These are phyloP conservation scores for Himalopsyche anomala DNA, from an alignment of 2,888 invertebrate genomes.

Conservation along the genomic window DNA sequence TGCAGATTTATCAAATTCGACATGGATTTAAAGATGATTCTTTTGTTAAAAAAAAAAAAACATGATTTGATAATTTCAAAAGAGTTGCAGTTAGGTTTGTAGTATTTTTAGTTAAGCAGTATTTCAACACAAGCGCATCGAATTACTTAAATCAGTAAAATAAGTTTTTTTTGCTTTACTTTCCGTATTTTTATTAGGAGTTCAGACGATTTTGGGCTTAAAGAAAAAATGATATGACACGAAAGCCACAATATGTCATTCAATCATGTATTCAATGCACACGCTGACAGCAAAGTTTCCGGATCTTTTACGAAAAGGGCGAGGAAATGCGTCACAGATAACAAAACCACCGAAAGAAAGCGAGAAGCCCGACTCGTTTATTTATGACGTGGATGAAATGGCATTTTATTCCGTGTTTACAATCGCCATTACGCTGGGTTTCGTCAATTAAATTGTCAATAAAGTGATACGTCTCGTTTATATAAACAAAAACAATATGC, in stretches of 20 bases:
- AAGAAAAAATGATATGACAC: no score
- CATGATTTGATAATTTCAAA: neutral
- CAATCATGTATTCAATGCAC: conserved; percentile 38
- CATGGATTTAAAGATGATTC: neutral
- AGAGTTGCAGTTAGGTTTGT: neutral
- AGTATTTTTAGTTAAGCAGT: neutral
- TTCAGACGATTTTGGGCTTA: no score
- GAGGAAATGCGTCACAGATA: conserved; percentile 6
- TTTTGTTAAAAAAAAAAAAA: neutral
- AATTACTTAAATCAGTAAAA: neutral
- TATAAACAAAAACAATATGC: no score
- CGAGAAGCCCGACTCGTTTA: no score
- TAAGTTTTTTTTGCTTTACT: no score
- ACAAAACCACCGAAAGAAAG: neutral
- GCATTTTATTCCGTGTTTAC: no score
- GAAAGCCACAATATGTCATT: neutral
- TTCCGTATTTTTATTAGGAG: no score
- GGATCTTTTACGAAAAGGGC: neutral
- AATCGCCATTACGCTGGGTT: no score
- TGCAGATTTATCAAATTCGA: neutral
- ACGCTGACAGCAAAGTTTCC: conserved; percentile 26
- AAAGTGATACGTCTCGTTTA: no score
- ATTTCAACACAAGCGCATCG: conserved; percentile 2
- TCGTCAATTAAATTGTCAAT: no score
- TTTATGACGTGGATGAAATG: no score